Evolutionary conservation across 64 coral and sea anemone genomes (phyloP).

Genomic region (Stylophora pistillata): DNA sequence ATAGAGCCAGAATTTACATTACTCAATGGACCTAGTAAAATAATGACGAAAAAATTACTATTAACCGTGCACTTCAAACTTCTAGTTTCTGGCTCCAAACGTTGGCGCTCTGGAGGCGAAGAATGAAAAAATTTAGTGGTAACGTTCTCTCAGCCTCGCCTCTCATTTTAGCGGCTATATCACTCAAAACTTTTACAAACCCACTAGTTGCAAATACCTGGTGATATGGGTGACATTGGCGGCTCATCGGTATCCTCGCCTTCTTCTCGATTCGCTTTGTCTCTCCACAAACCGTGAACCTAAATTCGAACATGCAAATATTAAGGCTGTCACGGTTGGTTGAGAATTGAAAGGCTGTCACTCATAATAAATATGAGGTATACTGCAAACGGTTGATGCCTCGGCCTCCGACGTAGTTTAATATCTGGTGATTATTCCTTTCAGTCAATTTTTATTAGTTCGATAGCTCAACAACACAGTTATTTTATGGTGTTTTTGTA

Average conservation of each 20-base stretch:
- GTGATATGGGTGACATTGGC: slow-evolving; percentile 57
- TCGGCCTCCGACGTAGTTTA: no score
- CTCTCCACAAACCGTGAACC: slow-evolving; percentile 98
- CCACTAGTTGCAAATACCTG: not conserved
- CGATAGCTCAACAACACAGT: no score
- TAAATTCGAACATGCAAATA: not conserved
- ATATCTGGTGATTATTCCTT: no score
- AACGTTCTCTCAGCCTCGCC: no score
- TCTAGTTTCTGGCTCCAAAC: no score
- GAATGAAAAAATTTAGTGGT: no score
- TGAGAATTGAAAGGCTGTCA: no score
- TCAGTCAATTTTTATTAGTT: no score
- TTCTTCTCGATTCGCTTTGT: slow-evolving; percentile 60
- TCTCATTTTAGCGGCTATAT: not conserved
- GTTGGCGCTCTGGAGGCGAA: not conserved
- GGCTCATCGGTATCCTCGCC: slow-evolving; percentile 65
- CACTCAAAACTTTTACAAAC: not conserved
- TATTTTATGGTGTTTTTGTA: no score
- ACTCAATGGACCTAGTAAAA: not conserved
- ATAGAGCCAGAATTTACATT: not conserved
- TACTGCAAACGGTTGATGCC: no score
- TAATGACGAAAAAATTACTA: not conserved
- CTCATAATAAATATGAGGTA: no score
- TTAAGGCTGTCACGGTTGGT: no score
- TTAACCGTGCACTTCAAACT: not conserved